Base-by-base conservation (phyloP, 23 tunicate species). In the Halocynthia roretzi region DNA sequence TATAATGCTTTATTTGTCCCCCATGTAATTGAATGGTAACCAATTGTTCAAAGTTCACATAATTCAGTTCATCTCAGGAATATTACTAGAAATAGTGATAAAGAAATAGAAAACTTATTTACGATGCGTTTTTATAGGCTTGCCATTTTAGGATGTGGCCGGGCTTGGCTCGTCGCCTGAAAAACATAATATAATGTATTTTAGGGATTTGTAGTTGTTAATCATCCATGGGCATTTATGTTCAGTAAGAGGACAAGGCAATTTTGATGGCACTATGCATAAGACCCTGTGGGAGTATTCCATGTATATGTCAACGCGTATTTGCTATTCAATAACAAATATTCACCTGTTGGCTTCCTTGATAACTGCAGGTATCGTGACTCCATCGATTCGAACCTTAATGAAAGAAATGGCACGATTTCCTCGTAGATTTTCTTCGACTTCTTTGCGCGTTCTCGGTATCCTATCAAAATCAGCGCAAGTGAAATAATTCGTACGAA, bases 341-440 rank as follows among this genome's bases (percentile, higher is more conserved):
- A 76, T 65, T 81, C 62, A 92, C 98, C 84, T 92, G 82, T 61
- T 78, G 12, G 98, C 98, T 68, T 82, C 85, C 74, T 92, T 92
- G 44, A 77, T 68, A 31, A 86, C 98, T 17, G 86, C 87, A 15
- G 82, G 78, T 21, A 83, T 77, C 14, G 67, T 75, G 10, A 80
- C 52, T 10, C 80, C 87, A 54, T 92, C 70, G 10, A 86, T 82
- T 53, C 75, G 62, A 5, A 92, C 87, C 56, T 86, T 86, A 5
- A 92, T 75, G 61, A 92, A 86, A 7, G 98, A 92, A 53, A 92
- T 80, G 11, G 87, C 98, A 5, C 98, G 71, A 73, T 92, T 92
- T 52, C 98, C 98, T 5, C 71, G 64, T 10, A 31, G 54, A 69
- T 92, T 92, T 69, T 92, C 98, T 61, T 71, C 54, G 8, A 88